A percentile compares a stretch with the other conserved stretches of the same genome.
Conservation (phyloP, 2,113 vertebrate genomes). For the Tyto alba region DNA sequence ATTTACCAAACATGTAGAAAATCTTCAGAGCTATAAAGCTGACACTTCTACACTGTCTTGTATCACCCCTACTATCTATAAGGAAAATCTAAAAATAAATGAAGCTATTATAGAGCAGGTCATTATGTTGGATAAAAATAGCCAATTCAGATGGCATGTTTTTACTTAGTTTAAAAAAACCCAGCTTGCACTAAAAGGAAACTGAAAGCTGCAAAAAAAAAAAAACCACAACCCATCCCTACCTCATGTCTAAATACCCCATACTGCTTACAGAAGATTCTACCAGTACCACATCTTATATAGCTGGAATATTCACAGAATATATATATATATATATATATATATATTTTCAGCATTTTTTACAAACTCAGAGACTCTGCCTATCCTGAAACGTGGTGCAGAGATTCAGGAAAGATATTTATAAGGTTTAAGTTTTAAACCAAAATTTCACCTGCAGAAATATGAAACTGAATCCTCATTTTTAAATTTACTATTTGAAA, state of each 20-base stretch:
- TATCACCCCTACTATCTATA: not conserved
- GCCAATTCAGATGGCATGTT: constrained; percentile 22
- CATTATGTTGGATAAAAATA: constrained; percentile 45
- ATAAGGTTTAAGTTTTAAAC: not conserved
- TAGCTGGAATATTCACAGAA: not conserved
- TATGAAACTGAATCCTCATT: not conserved
- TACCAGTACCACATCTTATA: not conserved
- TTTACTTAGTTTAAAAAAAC: not conserved
- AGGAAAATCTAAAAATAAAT: constrained; percentile 48
- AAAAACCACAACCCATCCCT: too few relatives aligned
- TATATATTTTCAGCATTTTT: not conserved
- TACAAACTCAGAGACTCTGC: not conserved
- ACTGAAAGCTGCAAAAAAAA: not conserved
- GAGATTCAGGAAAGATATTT: not conserved
- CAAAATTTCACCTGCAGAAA: not conserved
- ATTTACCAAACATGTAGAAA: constrained; percentile 4
- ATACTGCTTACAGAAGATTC: not conserved
- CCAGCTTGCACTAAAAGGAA: not conserved
- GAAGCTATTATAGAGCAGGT: constrained; percentile 31
- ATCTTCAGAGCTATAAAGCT: constrained; percentile 44
- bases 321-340: not conserved
- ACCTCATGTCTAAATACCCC: not conserved
- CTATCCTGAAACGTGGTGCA: not conserved
- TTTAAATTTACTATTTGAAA: not conserved
- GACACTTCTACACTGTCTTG: constrained; percentile 19